Evolutionary conservation across 2,797 vertebrate genomes (phyloP).

Genomic region (Pseudotriccus pelzelni): DNA sequence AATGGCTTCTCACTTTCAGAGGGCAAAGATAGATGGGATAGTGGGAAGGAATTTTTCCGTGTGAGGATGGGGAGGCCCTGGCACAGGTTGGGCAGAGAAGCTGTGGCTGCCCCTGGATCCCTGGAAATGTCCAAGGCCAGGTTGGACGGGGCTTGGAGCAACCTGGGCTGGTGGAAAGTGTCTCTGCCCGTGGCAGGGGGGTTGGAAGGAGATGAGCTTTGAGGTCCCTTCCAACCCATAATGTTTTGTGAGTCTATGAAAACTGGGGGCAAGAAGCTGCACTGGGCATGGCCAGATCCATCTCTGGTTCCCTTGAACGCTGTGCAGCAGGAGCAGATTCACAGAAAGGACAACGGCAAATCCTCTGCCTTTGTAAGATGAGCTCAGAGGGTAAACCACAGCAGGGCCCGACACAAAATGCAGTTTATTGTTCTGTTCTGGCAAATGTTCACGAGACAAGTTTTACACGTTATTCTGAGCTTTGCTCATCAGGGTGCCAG

Average conservation of each 20-base stretch:
- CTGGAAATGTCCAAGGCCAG: background rate
- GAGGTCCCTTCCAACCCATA: background rate
- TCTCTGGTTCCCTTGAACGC: background rate
- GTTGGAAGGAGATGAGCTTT: background rate
- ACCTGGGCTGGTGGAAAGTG: background rate
- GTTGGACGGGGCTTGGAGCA: background rate
- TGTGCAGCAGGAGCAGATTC: background rate
- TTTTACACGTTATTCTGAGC: background rate
- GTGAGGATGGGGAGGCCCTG: background rate
- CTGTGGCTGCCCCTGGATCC: background rate
- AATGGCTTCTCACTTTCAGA: background rate
- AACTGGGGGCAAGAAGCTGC: background rate
- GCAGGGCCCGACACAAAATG: background rate
- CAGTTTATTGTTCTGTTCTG: background rate
- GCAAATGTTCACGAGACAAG: background rate
- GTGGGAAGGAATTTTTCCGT: background rate
- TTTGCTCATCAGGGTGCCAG: background rate
- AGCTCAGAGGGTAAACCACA: background rate
- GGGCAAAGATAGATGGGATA: too few relatives aligned
- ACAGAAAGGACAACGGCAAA: background rate
- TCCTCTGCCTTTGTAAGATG: background rate
- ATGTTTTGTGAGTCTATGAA: background rate
- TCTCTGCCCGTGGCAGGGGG: background rate
- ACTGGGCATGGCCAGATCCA: accelerated
- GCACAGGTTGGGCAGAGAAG: background rate